Conservation (phyloP, 1,140 invertebrate genomes). For the Lineus longissimus region DNA sequence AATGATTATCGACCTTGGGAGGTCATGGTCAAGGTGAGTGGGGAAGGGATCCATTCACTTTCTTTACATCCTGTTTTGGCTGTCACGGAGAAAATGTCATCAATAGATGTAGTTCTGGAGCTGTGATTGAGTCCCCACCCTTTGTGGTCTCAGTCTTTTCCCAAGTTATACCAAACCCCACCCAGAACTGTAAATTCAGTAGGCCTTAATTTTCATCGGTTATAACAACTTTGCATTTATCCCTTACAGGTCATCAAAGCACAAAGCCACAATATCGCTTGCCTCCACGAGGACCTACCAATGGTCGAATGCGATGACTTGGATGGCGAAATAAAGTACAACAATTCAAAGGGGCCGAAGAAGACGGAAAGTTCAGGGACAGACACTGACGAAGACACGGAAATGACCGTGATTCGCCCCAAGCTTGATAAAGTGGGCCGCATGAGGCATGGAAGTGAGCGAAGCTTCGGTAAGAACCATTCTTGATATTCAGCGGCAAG, state of each 20-base stretch:
- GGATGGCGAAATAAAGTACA: conserved; percentile 40
- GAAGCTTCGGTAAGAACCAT: conserved; percentile 43
- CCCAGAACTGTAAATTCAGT: no score
- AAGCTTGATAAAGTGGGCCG: conserved; percentile 29
- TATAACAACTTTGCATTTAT: not conserved
- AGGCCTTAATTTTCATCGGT: not conserved
- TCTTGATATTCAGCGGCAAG: no score
- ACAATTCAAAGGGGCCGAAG: conserved; percentile 32
- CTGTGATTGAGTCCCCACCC: not conserved
- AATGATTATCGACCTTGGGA: conserved; percentile 71
- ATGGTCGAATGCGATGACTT: conserved; percentile 37
- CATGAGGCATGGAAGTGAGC: conserved; percentile 40
- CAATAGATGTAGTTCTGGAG: not conserved
- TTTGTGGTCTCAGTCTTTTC: no score
- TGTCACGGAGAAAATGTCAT: conserved; percentile 5
- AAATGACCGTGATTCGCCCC: conserved; percentile 61
- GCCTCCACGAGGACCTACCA: conserved; percentile 48
- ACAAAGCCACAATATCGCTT: conserved; percentile 65
- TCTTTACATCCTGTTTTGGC: not conserved
- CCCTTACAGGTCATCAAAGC: conserved; percentile 43
- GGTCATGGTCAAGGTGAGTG: conserved; percentile 63
- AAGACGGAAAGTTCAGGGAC: conserved; percentile 64
- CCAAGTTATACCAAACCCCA: no score
- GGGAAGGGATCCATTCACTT: not conserved
- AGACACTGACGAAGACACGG: conserved; percentile 59